These are phyloP conservation scores for Coendou prehensilis DNA, from an alignment of 2,797 vertebrate species.

Conservation along the genomic window DNA sequence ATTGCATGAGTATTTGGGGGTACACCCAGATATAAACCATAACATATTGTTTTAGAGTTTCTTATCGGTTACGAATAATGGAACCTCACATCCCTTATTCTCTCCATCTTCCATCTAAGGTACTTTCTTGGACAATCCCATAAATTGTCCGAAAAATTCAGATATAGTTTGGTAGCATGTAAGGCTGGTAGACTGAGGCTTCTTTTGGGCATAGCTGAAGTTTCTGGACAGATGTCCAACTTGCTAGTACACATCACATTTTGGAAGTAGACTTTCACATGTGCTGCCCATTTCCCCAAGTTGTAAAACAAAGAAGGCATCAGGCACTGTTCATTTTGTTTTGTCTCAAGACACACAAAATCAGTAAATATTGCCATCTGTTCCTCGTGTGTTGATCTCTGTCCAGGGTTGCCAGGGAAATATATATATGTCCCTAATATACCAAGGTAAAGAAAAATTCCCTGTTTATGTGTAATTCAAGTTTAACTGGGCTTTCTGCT, in stretches of 20 bases:
- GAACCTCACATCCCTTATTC: not conserved
- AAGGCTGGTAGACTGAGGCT: not conserved
- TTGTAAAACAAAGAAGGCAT: not conserved
- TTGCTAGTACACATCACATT: not conserved
- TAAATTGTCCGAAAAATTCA: slow-evolving; percentile 33
- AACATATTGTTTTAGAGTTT: not conserved
- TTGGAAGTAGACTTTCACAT: slow-evolving; percentile 16
- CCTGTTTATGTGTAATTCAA: slow-evolving; percentile 20
- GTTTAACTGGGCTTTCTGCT: not conserved
- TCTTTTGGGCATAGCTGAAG: not conserved
- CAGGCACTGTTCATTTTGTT: not conserved
- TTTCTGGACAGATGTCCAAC: not conserved
- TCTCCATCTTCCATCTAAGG: not conserved
- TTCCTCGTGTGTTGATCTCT: not conserved
- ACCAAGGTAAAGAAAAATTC: not conserved
- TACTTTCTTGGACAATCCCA: not conserved
- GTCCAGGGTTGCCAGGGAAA: not conserved
- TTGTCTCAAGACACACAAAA: not conserved
- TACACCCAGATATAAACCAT: not conserved
- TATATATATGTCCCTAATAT: not conserved
- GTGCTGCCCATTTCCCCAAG: not conserved
- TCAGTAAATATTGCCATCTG: not conserved
- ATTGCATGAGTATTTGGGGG: not conserved
- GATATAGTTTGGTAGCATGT: not conserved
- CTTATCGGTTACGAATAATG: not conserved